Base-by-base conservation (phyloP, 2,797 vertebrate genomes). In the Odontamblyopus rebecca region DNA sequence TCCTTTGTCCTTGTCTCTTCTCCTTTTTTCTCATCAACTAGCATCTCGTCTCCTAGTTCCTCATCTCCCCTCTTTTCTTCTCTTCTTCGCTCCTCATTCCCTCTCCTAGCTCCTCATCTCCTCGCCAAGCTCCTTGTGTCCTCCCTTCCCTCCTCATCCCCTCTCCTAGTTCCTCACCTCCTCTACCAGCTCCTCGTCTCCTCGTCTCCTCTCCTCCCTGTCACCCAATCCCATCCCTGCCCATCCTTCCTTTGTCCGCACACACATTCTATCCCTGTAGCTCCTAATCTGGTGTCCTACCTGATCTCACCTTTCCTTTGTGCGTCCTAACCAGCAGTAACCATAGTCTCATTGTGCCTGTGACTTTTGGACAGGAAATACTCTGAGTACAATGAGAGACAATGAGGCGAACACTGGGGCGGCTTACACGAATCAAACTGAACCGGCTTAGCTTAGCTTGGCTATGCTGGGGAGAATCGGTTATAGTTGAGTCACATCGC, bases 161-260 rank as follows among this genome's bases (percentile, higher is more conserved):
- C 44, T 48, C 15, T 4, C 41, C 41, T 12, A 12, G 41, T 3
- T 44, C 41, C 11, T 44, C 3, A 1, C 5, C 12, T 44, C 41
- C 41, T 44, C 12, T 44, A 11, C 12, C 1, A 13, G 11, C 12
- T 57, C 18, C 35, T 48, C 15, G 44, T 23, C 44, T 53, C 48
- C 57, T 29, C 53, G 19, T 53, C 51, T 53, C 51, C 51, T 53
- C 51, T 18, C 51, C 51, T 19, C 51, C 59, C 27, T n/a, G 73
- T 83, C 70, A 82, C 66, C 11, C 50, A 66, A 70, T 77, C 74
- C 64, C 68, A 68, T 57, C 27, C 35, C 62, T 62, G 35, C 73
- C 67, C 51, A 29, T 69, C 61, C 53, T 72, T 64, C 63, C 67
- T 81, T 79, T 84, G 74, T 74, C 41, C 38, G 13, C 12, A 29